Conservation (phyloP, 2,113 vertebrate genomes). For the Thymallus thymallus region DNA sequence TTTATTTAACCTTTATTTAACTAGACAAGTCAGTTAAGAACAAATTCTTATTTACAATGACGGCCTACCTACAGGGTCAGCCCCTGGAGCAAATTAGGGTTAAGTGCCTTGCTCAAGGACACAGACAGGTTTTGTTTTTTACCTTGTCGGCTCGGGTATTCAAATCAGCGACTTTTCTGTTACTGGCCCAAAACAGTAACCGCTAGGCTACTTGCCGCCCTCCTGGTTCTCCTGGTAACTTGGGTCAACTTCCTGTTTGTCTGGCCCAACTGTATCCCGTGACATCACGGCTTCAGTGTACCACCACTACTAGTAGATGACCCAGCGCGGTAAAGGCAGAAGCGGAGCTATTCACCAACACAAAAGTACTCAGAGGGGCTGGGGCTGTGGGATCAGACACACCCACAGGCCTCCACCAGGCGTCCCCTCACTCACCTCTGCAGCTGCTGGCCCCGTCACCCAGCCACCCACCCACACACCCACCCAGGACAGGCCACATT, state of each 20-base stretch:
- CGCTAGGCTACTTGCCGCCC: no score
- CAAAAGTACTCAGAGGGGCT: slow-evolving; percentile 76
- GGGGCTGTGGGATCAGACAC: slow-evolving; percentile 58
- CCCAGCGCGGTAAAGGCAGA: slow-evolving; percentile 65
- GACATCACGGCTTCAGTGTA: slow-evolving; percentile 62
- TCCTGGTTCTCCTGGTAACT: not conserved
- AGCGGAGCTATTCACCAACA: slow-evolving; percentile 71
- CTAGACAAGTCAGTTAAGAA: no score
- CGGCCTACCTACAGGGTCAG: no score
- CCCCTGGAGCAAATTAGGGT: no score
- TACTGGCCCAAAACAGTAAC: no score
- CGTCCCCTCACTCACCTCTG: slow-evolving; percentile 75
- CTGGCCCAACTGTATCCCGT: slow-evolving; percentile 28
- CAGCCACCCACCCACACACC: slow-evolving; percentile 37
- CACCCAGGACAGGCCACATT: slow-evolving; percentile 44
- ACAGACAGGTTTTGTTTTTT: no score
- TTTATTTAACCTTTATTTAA: no score
- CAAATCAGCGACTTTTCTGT: no score
- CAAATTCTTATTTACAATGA: no score
- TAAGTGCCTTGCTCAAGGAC: no score
- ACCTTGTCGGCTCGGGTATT: no score
- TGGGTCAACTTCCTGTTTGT: not conserved
- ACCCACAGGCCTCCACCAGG: slow-evolving; percentile 52
- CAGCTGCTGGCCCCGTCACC: slow-evolving; percentile 74
- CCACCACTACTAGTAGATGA: slow-evolving; percentile 51